Evolutionary conservation across 2,113 vertebrate genomes (phyloP), one percentile per base, ranked within the genome.

Genomic region (Geothlypis trichas): DNA sequence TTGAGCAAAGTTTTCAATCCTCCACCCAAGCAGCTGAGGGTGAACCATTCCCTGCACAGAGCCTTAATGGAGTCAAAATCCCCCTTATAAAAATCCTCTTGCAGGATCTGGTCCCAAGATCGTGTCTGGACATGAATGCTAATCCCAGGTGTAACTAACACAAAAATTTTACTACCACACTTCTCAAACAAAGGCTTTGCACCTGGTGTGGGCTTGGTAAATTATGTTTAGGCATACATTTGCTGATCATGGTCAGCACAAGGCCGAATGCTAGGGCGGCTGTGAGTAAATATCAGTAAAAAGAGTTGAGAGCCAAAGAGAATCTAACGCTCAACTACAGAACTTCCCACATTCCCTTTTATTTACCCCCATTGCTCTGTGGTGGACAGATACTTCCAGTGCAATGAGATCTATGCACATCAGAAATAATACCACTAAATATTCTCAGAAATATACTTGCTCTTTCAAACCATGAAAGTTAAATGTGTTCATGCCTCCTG

Each of bases 61-160:
- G 33, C 51, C 30, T 71, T 55, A 31, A 31, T 28, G 22, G 61
- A 88, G 58, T 37, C 59, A 93, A 77, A 96, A 80, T 35, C 75
- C 79, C 90, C 75, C 79, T 67, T n/a, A 62, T 69, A 88, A 89
- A 95, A 94, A 94, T 63, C 62, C 49, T 81, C 83, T 71, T 68
- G 76, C 83, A 96, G 92, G 75, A 90, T 93, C 79, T 2, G 3
- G 79, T 67, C 93, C 66, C 79, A 37, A 22, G 63, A 77, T 90
- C 95, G 0, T 92, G 92, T 66, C 90, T 61, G 69, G 90, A 86
- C 92, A 93, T 2, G 95, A 88, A 46, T 12, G 39, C 54, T 87
- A 94, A 93, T 88, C 85, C 79, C 92, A 95, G 90, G 85, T 95
- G 75, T 68, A 96, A 76, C 78, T 51, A 76, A 74, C 31, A 61